Base-by-base conservation (phyloP, 2,888 invertebrate genomes). In the Ormyrus rosae region DNA sequence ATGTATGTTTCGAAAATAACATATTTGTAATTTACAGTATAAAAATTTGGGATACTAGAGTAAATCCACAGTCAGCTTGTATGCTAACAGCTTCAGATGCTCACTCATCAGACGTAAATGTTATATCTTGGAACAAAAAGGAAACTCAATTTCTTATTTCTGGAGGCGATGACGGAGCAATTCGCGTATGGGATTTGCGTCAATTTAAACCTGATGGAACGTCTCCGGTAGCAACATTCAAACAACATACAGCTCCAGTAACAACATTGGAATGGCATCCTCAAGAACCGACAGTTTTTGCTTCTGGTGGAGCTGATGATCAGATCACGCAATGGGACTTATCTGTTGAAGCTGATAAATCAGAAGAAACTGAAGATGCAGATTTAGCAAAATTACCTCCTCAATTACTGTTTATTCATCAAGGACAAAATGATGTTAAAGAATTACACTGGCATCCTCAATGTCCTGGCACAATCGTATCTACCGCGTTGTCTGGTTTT, bases 361-460 rank as follows among this genome's bases (percentile, higher is more conserved):
- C 92, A 11, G 93, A 93, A 78, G 92, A 93, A 81, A 91, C 92
- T 63, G 91, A 87, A 84, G 89, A 88, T 83, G 86, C 64, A 82
- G 90, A 85, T 83, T 72, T 89, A 56, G 84, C 86, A 65, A 95
- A 95, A 88, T 91, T 99, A 73, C 99, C 99, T 48, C 97, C 99
- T 0, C 99, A 99, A 90, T 91, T 99, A 68, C 92, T 99, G 82
- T 99, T 99, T 90, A 97, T 99, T 84, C 99, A 99, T 90, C 97
- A 98, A 92, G 99, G 99, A 61, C 99, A 99, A 91, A 96, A 94
- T 79, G 98, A 99, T 90, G 96, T 99, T 77, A 99, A 99, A 90
- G 99, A 99, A 92, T 91, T 99, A 51, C 99, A 99, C 90, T 99
- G 99, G 99, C 99, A 99, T 91, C 94, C 95, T 48, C 99, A 99